Conservation (phyloP, 2,797 vertebrate genomes). For the Tokudaia tokunoshimensis region DNA sequence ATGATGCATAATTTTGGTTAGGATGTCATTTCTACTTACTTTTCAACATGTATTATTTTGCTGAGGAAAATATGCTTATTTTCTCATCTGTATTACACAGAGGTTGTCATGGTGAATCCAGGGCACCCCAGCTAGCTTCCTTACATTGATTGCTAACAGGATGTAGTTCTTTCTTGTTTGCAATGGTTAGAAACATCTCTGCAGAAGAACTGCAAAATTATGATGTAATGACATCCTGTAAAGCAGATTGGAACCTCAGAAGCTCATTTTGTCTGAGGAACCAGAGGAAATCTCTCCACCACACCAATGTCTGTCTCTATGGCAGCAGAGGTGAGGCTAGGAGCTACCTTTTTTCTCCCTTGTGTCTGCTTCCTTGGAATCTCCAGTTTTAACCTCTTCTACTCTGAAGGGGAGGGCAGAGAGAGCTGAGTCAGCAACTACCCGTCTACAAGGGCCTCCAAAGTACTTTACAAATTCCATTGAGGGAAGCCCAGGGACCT, state of each 20-base stretch:
- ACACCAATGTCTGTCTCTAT: not conserved
- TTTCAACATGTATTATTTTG: constrained; percentile 67
- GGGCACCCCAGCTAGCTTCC: not conserved
- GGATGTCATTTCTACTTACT: constrained; percentile 75
- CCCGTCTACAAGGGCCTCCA: not conserved
- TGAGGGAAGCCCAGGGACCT: not conserved
- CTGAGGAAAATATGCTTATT: constrained; percentile 51
- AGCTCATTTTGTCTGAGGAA: not conserved
- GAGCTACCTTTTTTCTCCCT: not conserved
- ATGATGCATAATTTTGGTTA: constrained; percentile 76
- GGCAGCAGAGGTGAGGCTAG: not conserved
- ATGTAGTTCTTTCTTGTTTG: not conserved
- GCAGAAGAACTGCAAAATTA: not conserved
- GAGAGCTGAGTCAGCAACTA: not conserved
- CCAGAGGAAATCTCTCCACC: not conserved
- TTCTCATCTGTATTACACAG: not conserved
- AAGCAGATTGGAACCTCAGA: not conserved
- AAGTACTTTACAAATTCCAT: not conserved
- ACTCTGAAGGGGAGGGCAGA: not conserved
- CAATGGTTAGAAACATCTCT: not conserved
- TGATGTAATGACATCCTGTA: not conserved
- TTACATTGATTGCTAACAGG: not conserved
- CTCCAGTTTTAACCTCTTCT: not conserved
- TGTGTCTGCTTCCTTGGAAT: not conserved
- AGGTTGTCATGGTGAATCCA: not conserved